Evolutionary conservation across 2,797 vertebrate species (phyloP).

Genomic region (Danio choprae): DNA sequence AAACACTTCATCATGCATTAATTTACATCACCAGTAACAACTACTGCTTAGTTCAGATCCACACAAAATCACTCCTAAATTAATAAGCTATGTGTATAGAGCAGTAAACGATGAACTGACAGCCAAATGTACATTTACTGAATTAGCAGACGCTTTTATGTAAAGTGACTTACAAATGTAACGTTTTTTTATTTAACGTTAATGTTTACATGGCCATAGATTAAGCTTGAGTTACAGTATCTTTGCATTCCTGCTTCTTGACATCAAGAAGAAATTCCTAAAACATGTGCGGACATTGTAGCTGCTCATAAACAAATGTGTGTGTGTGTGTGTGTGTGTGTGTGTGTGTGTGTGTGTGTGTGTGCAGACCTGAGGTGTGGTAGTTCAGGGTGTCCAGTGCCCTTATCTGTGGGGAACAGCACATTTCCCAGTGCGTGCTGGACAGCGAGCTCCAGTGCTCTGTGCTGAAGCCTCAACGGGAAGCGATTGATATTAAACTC

Average conservation of each 20-base stretch:
- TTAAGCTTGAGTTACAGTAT: not conserved
- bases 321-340: not conserved
- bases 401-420: constrained; percentile 82
- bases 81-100: no score
- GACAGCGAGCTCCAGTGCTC: constrained; percentile 79
- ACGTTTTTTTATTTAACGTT: no score
- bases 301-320: not conserved
- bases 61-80: no score
- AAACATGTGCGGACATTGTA: not conserved
- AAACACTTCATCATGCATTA: no score
- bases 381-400: constrained; percentile 37
- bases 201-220: not conserved
- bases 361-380: constrained; percentile 70
- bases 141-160: no score
- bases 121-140: no score
- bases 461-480: constrained; percentile 85
- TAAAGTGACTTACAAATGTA: no score
- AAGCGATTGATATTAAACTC: constrained; percentile 90
- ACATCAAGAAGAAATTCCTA: not conserved
- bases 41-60: no score
- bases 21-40: no score
- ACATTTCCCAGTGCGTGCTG: constrained; percentile 70
- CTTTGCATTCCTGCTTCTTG: not conserved
- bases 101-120: no score
- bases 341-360: not conserved